Base-by-base conservation (phyloP, 1,140 invertebrate genomes). In the Ganaspis sp. region DNA sequence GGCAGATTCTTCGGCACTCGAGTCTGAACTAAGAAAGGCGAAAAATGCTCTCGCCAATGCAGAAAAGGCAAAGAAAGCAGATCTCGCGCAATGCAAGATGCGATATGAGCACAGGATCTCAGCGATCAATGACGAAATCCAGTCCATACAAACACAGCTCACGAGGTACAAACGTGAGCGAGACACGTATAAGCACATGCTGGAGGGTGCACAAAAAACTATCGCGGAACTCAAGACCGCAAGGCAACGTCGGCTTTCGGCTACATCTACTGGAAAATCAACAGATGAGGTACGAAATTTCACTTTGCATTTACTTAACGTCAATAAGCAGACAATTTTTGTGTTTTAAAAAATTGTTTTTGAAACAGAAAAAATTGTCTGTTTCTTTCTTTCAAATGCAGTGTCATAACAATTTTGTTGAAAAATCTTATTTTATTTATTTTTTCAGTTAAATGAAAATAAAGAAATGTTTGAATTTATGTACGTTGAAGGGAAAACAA, bases 101-200 rank as follows among this genome's bases (percentile, higher is more conserved):
- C 93, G 97, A 15, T 98, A 98, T 84, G 98, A 99, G 86, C 95
- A 95, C 73, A 95, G 97, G 86, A 93, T 98, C 82, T 94, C 95
- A 58, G 93, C 96, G 15, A 94, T 99, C 82, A 94, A 95, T 76
- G 96, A 96, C 74, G 98, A 99, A 90, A 93, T 98, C 12, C 95
- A 96, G 75, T 94, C 95, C 1, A 92, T 98, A 81, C 96, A 98
- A 88, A 94, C 94, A 75, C 95, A 97, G 90, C 87, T 94, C 11
- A 92, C 93, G 1, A 93, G 96, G 83, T 97, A 98, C 85, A 96
- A 97, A 86, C 92, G 95, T 74, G 97, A 99, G 90, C 93, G 96
- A 49, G 97, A 98, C 86, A 96, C 95, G 34, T 98, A 97, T 83
- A 96, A 97, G 81, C 96, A 98, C 86, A 97, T 98, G 95, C 85